Evolutionary conservation across 2,888 invertebrate species (phyloP), one percentile per base, ranked within the genome.

Genomic region (Geotrupes spiniger): DNA sequence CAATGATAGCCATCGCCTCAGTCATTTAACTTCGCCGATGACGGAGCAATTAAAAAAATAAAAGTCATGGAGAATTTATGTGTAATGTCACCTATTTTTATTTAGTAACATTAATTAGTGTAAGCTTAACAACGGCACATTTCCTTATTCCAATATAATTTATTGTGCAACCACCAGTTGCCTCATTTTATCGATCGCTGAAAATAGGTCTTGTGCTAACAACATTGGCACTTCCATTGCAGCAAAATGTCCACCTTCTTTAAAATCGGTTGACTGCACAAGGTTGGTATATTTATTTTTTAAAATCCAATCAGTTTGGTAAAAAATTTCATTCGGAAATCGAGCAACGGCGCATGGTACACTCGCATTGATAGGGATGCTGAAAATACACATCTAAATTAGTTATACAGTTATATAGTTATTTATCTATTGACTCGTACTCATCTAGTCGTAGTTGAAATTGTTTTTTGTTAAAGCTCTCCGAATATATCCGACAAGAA

Each of bases 181-280:
- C 17, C 41, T 38, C 45, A 49, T 49, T 15, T 41, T 45, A 6
- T 33, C 16, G 2, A 85, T 78, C 43, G 84, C 84, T 1, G 72
- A 65, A 61, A 80, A 81, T 1, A 94, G 70, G 64, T 92, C 90
- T 0, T 79, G 72, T 2, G 87, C 82, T 17, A 93, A 62, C 0
- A 85, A 61, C 28, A 79, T 70, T 0, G 94, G 91, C 51, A 82
- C 76, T 68, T 94, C 90, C 42, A 91, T 72, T 0, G 91, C 89
- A 0, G 87, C 86, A 69, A 92, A 95, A 67, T 93, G 93, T 0
- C 94, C 94, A 1, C 92, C 92, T 1, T 79, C 74, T 0, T 78
- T 74, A 31, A 43, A 49, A 31, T 84, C 75, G 0, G 80, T 84
- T 59, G 81, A 82, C 36, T 84, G 85, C 4, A 88, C 73, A 42